Evolutionary conservation across 92 coral and sea anemone species (phyloP).

Genomic region (Anthopleura xanthogrammica): DNA sequence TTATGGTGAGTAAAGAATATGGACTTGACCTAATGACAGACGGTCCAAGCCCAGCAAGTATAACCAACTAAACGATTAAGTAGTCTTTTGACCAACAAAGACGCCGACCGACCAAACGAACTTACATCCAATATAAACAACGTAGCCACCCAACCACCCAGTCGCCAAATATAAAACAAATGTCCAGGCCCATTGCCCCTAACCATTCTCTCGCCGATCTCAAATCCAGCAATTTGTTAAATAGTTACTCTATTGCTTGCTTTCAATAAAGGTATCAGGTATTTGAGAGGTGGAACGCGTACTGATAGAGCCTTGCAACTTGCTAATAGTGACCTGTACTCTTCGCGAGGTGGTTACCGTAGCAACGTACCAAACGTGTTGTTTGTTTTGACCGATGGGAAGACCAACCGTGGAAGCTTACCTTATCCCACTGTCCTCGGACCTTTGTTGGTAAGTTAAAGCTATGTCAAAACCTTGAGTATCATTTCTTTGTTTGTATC

Average conservation of each 20-base stretch:
- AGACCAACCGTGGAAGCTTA: constrained; percentile 51
- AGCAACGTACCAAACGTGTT: constrained; percentile 52
- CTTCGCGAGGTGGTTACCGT: constrained; percentile 52
- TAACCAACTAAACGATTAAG: neutral
- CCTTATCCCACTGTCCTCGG: constrained; percentile 37
- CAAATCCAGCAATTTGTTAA: too few species aligned
- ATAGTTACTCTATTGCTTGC: neutral
- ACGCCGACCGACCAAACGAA: neutral
- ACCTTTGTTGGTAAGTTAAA: constrained; percentile 45
- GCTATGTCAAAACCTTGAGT: neutral
- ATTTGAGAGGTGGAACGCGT: constrained; percentile 57
- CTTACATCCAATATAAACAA: too few species aligned
- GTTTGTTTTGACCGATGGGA: constrained; percentile 59
- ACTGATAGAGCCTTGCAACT: constrained; percentile 46
- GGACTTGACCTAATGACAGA: too few species aligned
- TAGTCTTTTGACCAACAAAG: neutral
- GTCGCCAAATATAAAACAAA: neutral
- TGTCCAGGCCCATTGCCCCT: too few species aligned
- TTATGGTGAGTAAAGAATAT: constrained; percentile 20
- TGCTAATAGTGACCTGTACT: constrained; percentile 48
- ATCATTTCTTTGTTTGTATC: too few species aligned
- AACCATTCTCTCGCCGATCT: too few species aligned
- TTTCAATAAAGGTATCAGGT: constrained; percentile 20
- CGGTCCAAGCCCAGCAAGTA: too few species aligned
- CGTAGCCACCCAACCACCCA: neutral